Percentiles rank a stretch among this genome's conserved stretches.
Conservation (phyloP, 2,888 invertebrate genomes). For the Quadroppia sp. region DNA sequence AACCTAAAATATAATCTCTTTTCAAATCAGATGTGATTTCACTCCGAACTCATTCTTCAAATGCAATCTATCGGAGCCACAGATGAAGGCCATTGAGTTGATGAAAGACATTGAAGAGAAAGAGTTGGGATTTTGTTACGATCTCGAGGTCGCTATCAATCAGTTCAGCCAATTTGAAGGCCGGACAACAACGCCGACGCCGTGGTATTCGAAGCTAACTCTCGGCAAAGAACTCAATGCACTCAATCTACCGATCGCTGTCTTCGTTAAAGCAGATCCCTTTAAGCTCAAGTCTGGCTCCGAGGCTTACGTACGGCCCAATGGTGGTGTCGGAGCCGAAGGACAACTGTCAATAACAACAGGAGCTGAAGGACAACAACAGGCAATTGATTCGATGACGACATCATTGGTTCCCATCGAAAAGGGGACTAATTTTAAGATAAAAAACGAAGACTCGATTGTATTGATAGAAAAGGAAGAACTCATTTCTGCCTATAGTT, state of each 20-base stretch:
- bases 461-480: background rate
- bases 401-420: background rate
- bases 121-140: background rate
- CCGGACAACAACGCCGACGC: background rate
- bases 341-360: no score
- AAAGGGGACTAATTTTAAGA: background rate
- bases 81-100: background rate
- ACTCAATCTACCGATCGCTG: background rate
- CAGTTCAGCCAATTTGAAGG: background rate
- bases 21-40: background rate
- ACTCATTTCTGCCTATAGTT: slow-evolving; percentile 55
- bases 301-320: background rate
- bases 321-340: background rate
- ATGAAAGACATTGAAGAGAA: background rate
- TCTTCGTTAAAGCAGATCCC: background rate
- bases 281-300: background rate
- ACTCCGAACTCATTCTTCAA: background rate
- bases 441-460: background rate
- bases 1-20: no score
- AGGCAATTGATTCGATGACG: no score
- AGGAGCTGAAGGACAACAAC: no score
- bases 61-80: background rate
- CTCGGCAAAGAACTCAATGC: background rate
- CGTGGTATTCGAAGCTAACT: background rate
- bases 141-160: background rate